Conservation (phyloP, 2,797 vertebrate species). For the Scolopax rusticola region DNA sequence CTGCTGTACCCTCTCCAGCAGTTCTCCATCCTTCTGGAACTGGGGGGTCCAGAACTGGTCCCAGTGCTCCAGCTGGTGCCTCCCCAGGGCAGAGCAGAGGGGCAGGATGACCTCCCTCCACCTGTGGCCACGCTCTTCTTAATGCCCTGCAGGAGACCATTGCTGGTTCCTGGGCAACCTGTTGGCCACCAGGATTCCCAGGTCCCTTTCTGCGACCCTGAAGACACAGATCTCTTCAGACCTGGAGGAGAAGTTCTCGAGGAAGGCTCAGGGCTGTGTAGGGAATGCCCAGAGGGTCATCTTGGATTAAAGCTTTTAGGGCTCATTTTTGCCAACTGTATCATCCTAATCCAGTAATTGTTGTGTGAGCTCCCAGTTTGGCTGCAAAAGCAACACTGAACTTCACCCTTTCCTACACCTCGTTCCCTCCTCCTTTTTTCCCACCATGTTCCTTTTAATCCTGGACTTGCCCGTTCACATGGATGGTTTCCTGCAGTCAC, state of each 20-base stretch:
- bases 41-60: background rate
- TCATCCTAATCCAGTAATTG: no score
- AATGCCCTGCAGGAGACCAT: background rate
- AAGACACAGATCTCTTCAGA: background rate
- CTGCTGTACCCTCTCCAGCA: no score
- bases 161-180: background rate
- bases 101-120: background rate
- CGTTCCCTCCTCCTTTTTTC: fast-evolving
- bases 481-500: no score
- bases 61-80: background rate
- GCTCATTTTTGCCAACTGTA: fast-evolving
- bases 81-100: background rate
- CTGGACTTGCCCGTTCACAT: no score
- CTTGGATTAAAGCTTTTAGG: background rate
- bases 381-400: background rate
- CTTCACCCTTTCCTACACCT: background rate
- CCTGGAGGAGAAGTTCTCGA: fast-evolving
- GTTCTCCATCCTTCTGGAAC: background rate
- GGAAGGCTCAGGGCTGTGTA: fast-evolving
- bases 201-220: background rate
- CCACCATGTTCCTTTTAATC: no score
- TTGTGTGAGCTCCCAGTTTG: background rate
- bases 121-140: background rate
- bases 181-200: background rate
- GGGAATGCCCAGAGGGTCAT: fast-evolving